Evolutionary conservation across 2,888 invertebrate genomes (phyloP), one percentile per base, ranked within the genome.

Genomic region (Encarsia formosa): DNA sequence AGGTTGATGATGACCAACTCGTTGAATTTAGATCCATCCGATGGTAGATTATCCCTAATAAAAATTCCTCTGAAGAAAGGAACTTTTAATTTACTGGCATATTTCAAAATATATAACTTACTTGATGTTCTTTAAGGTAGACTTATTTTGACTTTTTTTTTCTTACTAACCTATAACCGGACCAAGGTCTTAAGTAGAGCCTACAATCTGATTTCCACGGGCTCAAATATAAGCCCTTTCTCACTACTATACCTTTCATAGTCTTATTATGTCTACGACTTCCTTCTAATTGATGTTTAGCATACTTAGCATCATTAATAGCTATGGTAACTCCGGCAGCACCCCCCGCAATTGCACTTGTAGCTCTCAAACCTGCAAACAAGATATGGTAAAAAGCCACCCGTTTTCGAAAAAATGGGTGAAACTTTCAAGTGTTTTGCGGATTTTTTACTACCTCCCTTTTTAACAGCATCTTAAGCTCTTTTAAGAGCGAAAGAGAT

Each of bases 51-150:
- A 47, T 59, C 49, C 35, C 50, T 35, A 59, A 62, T 62, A 37
- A 52, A 59, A 20, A 61, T 54, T 13, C 56, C 58, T 16, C 59
- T 52, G 45, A 63, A 63, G 29, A 54, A 23, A 22, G 52, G 56
- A 37, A 61, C 59, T 35, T 54, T 46, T 43, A 60, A 37, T 26
- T 31, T 31, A 49, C 37, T 46, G 1, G 49, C 56, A 43, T 52
- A 54, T 19, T 51, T 53, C 1, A 52, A 31, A 11, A 62, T 24
- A 49, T 62, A 55, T 8, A 31, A 29, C 37, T 62, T 58, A 19
- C 59, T 62, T 16, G 65, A 50, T 0, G 64, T 50, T 48, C 59
- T 57, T 4, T 53, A 48, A 39, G 62, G 62, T 35, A 61, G 57
- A 49, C 57, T 42, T 22, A 49, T 54, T 22, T 53, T 26, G 42